A percentile compares a stretch with the other conserved stretches of the same genome.
Evolutionary conservation across 2,797 vertebrate genomes (phyloP).

Genomic region (Lacerta viridis): DNA sequence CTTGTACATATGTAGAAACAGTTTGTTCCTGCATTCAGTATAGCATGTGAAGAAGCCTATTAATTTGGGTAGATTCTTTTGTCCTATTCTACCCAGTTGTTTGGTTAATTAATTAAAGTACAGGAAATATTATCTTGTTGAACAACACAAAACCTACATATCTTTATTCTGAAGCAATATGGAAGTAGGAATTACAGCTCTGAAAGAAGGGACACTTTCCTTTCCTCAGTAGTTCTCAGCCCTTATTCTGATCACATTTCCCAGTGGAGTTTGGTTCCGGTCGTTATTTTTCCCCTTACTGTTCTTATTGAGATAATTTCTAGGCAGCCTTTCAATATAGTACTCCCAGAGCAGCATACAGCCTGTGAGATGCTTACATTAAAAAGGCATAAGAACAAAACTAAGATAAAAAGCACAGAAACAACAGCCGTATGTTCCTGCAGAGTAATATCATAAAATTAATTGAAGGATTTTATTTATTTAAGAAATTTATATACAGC

Average conservation of each 20-base stretch:
- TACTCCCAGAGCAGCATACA: not conserved
- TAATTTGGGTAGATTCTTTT: too few species aligned
- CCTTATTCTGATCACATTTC: not conserved
- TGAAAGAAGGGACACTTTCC: not conserved
- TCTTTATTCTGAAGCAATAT: not conserved
- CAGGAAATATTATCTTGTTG: not conserved
- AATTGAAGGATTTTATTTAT: not conserved
- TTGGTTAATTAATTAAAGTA: slow-evolving; percentile 5
- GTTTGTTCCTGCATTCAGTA: too few species aligned
- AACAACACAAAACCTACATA: not conserved
- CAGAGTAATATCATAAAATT: not conserved
- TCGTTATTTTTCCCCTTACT: not conserved
- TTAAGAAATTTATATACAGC: not conserved
- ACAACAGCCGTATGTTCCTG: not conserved
- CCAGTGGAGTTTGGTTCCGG: not conserved
- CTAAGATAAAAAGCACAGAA: not conserved
- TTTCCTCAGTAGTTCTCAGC: not conserved
- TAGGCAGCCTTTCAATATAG: not conserved
- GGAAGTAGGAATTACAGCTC: not conserved
- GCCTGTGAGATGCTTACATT: not conserved
- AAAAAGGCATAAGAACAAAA: not conserved
- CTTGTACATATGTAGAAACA: too few species aligned
- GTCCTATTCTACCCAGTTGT: too few species aligned
- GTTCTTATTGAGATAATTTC: not conserved
- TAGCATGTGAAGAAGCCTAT: too few species aligned